phyloP scores from a whole-genome alignment of 2,113 vertebrate genomes.

The Daubentonia madagascariensis region DNA sequence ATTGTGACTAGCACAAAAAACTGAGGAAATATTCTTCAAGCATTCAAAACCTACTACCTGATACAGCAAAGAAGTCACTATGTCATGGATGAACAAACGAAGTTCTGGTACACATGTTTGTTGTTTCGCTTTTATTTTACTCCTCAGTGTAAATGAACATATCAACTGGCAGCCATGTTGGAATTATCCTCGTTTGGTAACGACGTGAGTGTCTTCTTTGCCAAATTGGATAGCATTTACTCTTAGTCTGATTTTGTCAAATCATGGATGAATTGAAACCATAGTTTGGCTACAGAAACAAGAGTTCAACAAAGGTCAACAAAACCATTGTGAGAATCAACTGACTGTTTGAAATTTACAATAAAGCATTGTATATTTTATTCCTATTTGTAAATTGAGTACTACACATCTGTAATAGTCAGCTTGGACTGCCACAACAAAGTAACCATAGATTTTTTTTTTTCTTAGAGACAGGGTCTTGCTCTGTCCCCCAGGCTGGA shows the following conservation, averaged over 20 bases:
- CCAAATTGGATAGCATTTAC: background rate
- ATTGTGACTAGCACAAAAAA: background rate
- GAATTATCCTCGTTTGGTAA: background rate
- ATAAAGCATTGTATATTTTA: background rate
- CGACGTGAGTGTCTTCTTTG: background rate
- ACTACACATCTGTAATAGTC: background rate
- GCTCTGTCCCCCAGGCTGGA: too few species aligned
- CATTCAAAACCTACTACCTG: background rate
- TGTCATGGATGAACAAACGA: background rate
- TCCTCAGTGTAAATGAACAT: background rate
- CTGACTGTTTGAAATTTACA: background rate
- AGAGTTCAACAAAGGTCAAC: conserved; percentile 9
- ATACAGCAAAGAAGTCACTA: background rate
- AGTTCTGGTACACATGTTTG: background rate
- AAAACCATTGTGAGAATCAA: background rate
- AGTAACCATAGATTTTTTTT: background rate
- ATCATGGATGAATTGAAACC: background rate
- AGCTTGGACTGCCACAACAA: background rate
- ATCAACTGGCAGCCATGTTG: background rate
- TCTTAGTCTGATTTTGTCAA: background rate
- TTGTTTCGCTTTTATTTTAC: background rate
- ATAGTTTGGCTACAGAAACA: background rate
- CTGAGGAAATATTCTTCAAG: background rate
- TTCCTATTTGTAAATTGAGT: background rate
- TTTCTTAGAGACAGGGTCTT: too few species aligned